Conservation (phyloP, 2,797 vertebrate genomes). For the Neostethus bicornis region DNA sequence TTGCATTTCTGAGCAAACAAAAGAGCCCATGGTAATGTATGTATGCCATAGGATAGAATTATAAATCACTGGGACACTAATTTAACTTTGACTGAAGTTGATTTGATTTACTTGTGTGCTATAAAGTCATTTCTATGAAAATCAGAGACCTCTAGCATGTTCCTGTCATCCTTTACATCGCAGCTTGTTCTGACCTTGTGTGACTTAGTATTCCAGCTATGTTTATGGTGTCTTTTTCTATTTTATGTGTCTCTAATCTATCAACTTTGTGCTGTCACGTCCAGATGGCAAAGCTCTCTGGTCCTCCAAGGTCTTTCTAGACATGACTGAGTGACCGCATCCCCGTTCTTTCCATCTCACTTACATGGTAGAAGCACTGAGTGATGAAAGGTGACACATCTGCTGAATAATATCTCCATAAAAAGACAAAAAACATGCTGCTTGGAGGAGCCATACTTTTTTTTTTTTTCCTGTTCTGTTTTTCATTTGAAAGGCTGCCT, state of each 20-base stretch:
- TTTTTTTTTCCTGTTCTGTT: slow-evolving; percentile 18
- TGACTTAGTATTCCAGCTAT: slow-evolving; percentile 60
- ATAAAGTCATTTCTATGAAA: slow-evolving; percentile 13
- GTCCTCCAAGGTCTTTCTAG: slow-evolving; percentile 78
- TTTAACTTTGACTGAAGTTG: neutral
- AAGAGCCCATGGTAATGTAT: too few relatives aligned
- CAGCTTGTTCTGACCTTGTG: slow-evolving; percentile 33
- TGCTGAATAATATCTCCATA: slow-evolving; percentile 66
- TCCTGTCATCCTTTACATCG: slow-evolving; percentile 25
- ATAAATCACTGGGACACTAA: too few relatives aligned
- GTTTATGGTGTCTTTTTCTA: slow-evolving; percentile 56
- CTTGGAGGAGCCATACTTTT: slow-evolving; percentile 43
- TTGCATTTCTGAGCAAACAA: too few relatives aligned
- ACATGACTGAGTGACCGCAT: slow-evolving; percentile 77
- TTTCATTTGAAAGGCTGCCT: slow-evolving; percentile 17
- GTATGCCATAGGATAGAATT: too few relatives aligned
- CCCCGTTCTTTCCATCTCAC: slow-evolving; percentile 70
- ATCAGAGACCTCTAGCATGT: neutral
- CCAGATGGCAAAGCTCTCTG: slow-evolving; percentile 46
- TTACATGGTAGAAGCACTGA: slow-evolving; percentile 59
- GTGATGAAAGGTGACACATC: slow-evolving; percentile 55
- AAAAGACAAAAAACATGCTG: slow-evolving; percentile 64
- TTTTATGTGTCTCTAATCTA: slow-evolving; percentile 60
- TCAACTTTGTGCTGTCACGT: slow-evolving; percentile 59
- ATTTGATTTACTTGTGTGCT: neutral